Evolutionary conservation across 2,888 invertebrate genomes (phyloP).

Genomic region (Brachylomia viminalis): DNA sequence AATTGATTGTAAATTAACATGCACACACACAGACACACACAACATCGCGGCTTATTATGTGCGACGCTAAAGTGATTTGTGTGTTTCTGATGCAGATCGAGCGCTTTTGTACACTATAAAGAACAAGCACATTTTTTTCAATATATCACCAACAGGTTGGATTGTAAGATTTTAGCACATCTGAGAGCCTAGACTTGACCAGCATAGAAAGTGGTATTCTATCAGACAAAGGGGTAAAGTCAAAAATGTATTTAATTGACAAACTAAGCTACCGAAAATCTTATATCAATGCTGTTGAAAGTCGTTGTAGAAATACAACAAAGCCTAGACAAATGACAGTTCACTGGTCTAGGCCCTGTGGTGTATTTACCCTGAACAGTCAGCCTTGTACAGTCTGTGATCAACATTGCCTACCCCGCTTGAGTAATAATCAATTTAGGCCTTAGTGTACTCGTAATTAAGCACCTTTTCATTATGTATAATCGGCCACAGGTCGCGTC

Average conservation of each 20-base stretch:
- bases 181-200: background rate
- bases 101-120: background rate
- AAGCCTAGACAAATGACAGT: background rate
- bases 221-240: background rate
- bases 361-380: background rate
- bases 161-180: background rate
- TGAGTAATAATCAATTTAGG: too few relatives aligned
- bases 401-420: too few relatives aligned
- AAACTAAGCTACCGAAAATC: too few relatives aligned
- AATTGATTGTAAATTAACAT: slow-evolving; percentile 73
- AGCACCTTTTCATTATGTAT: too few relatives aligned
- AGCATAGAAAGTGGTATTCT: background rate
- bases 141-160: background rate
- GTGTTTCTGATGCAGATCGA: background rate
- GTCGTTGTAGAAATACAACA: background rate
- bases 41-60: slow-evolving; percentile 17
- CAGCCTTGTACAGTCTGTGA: too few relatives aligned
- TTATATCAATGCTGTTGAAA: too few relatives aligned
- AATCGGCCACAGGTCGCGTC: too few relatives aligned
- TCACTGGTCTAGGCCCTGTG: too few relatives aligned
- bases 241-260: background rate
- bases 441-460: too few relatives aligned
- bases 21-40: slow-evolving; percentile 30
- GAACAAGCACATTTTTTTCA: background rate
- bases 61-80: slow-evolving; percentile 32